Evolutionary conservation across 1,140 invertebrate species (phyloP).

Genomic region (Tachypleus tridentatus): DNA sequence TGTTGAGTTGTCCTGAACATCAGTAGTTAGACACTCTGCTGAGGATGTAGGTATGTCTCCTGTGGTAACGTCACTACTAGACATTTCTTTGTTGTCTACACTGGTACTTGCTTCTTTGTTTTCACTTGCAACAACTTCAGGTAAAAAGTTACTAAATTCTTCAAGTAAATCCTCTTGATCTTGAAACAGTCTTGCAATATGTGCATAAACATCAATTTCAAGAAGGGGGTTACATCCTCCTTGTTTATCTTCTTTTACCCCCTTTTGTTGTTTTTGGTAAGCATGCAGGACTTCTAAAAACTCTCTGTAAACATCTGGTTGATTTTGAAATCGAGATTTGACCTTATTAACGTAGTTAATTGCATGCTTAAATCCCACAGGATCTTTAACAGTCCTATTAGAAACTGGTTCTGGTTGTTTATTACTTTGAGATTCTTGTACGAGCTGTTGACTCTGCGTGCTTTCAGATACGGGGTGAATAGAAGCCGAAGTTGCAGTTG

Average conservation of each 20-base stretch:
- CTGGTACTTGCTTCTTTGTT: no score
- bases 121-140: slow-evolving; percentile 42
- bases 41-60: no score
- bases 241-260: slow-evolving; percentile 24
- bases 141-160: slow-evolving; percentile 93
- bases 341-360: slow-evolving; percentile 99
- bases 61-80: no score
- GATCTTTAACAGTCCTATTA: slow-evolving; percentile 30
- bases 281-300: slow-evolving; percentile 94
- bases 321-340: slow-evolving; percentile 80
- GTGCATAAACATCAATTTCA: slow-evolving; percentile 76
- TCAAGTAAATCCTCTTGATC: slow-evolving; percentile 91
- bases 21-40: no score
- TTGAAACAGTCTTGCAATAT: slow-evolving; percentile 91
- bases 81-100: no score
- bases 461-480: no score
- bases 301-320: slow-evolving; percentile 94
- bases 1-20: no score
- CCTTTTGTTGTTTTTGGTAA: slow-evolving; percentile 91
- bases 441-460: no score
- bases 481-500: no score
- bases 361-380: slow-evolving; percentile 96
- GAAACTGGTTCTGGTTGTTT: slow-evolving; percentile 10
- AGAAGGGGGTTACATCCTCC: background rate
- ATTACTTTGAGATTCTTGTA: slow-evolving; percentile 1